phyloP scores from a whole-genome alignment of 2,888 invertebrate genomes.

The Gymnocheta viridis region DNA sequence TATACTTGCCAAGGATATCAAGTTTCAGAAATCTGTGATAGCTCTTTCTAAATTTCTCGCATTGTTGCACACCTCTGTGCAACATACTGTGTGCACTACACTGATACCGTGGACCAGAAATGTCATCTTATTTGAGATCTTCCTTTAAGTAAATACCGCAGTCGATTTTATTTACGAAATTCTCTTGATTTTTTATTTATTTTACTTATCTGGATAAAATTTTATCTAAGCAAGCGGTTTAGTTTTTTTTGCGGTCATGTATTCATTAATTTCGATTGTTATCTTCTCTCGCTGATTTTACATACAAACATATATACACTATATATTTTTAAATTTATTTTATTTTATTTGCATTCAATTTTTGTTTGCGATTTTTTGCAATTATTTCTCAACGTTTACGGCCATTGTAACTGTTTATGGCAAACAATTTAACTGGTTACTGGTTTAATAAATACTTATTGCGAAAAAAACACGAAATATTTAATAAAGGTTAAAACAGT shows the following conservation, averaged over 20 bases:
- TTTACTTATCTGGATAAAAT: no score
- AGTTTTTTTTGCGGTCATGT: not conserved
- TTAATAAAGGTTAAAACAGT: slow-evolving; percentile 25
- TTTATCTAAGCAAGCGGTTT: not conserved
- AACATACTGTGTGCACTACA: no score
- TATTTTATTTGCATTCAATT: not conserved
- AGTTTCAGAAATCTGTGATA: no score
- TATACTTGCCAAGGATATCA: no score
- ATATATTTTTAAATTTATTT: slow-evolving; percentile 1
- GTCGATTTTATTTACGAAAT: no score
- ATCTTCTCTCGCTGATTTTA: not conserved
- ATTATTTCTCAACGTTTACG: slow-evolving; percentile 28
- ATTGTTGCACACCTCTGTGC: no score
- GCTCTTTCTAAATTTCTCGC: no score
- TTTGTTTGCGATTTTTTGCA: not conserved
- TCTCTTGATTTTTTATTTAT: no score
- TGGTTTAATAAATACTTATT: not conserved
- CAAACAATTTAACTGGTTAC: not conserved
- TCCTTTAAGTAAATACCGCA: no score
- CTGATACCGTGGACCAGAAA: no score
- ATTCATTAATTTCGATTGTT: slow-evolving; percentile 5
- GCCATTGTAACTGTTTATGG: slow-evolving; percentile 29
- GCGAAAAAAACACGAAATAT: not conserved
- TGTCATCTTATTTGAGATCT: no score
- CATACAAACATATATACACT: no score